Evolutionary conservation across 2,113 vertebrate genomes (phyloP), one percentile per base, ranked within the genome.

Genomic region (Tupaia tana): DNA sequence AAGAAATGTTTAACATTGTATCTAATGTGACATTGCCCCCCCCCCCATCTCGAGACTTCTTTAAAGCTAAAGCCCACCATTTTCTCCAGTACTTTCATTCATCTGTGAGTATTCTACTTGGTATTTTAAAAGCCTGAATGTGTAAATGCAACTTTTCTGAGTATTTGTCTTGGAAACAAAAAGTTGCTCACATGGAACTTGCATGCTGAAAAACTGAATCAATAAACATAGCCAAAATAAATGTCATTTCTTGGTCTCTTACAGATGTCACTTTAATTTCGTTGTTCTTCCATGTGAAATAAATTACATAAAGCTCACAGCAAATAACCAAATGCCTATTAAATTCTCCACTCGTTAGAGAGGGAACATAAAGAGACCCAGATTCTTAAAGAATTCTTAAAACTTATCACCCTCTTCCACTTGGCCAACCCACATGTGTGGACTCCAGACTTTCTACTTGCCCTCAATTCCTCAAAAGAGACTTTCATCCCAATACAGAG

Each of bases 321-420:
- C 88, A 89, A 89, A 75, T 59, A 86, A 75, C 81, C 85, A 88
- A 96, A 95, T 29, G 54, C 31, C 81, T 92, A 81, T 67, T 96
- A 93, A 92, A 79, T 64, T 87, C 63, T 52, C 91, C 25, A 73
- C 54, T 86, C 75, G 7, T 64, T 66, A 91, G n/a, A 9, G 4
- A 93, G 27, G 13, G 52, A 88, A 75, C 18, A 66, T 24, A 70
- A 58, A 88, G 12, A 70, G 86, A 58, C 2, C 13, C 81, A 19
- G 24, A 63, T 66, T 95, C 73, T 81, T 64, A 81, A 89, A 75
- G 34, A 77, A 69, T 4, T 78, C 31, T 87, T 52, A 77, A 73
- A 58, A 71, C 58, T 34, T 69, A 15, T 0, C 59, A 25, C 34
- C 4, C 71, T 56, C 13, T 25, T 27, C 12, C 56, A 9, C 29